Conservation (phyloP, 1,140 invertebrate genomes). For the Atta texana region DNA sequence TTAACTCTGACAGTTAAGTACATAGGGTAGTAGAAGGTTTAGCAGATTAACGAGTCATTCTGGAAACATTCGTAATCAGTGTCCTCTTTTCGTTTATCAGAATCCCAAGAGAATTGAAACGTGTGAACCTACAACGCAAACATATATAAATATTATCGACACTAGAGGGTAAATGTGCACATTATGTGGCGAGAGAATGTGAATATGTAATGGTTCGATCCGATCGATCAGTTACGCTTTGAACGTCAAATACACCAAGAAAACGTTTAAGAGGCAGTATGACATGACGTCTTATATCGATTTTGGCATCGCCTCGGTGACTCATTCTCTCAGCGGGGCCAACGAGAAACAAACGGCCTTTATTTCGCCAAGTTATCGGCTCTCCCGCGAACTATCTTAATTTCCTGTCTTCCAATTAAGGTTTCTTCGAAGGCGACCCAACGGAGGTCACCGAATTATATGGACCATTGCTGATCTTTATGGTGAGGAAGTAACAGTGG, state of each 20-base stretch:
- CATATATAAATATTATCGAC: slow-evolving; percentile 41
- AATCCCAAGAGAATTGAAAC: slow-evolving; percentile 18
- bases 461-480: slow-evolving; percentile 76
- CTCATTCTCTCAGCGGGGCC: slow-evolving; percentile 48
- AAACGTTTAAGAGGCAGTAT: slow-evolving; percentile 15
- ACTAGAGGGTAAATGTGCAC: not conserved
- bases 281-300: slow-evolving; percentile 58
- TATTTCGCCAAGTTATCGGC: slow-evolving; percentile 65
- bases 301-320: slow-evolving; percentile 53
- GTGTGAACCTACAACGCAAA: slow-evolving; percentile 5
- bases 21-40: not conserved
- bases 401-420: slow-evolving; percentile 75
- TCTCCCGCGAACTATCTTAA: slow-evolving; percentile 70
- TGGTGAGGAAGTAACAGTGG: slow-evolving; percentile 57
- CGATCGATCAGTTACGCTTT: slow-evolving; percentile 5
- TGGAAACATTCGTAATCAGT: slow-evolving; percentile 40
- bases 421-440: slow-evolving; percentile 62
- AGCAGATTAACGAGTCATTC: slow-evolving; percentile 53
- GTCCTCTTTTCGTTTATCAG: slow-evolving; percentile 12
- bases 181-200: not conserved
- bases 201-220: not conserved
- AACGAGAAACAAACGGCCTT: slow-evolving; percentile 69
- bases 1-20: slow-evolving; percentile 30
- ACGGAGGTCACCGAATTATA: slow-evolving; percentile 70
- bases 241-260: slow-evolving; percentile 3